phyloP scores from a whole-genome alignment of 2,888 invertebrate species.

The Hyppa rectilinea region DNA sequence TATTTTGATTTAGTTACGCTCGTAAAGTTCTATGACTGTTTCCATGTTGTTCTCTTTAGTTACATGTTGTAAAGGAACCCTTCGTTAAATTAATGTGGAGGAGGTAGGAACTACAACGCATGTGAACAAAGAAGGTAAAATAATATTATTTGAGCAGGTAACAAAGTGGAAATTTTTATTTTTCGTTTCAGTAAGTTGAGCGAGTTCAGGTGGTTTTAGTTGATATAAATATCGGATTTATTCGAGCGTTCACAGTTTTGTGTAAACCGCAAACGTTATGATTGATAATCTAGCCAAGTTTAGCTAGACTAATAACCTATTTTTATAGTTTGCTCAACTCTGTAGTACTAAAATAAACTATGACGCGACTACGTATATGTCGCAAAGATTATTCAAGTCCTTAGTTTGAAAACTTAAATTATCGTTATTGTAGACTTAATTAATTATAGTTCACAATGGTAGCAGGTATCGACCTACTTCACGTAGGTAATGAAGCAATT shows the following conservation, averaged over 20 bases:
- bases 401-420: background rate
- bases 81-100: conserved; percentile 42
- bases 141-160: conserved; percentile 13
- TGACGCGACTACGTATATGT: too few relatives aligned
- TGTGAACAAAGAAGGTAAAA: conserved; percentile 21
- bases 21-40: conserved; percentile 61
- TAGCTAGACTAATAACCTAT: conserved; percentile 30
- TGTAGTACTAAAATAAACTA: conserved; percentile 13
- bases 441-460: background rate
- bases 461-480: background rate
- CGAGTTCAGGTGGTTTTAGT: conserved; percentile 31
- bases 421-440: background rate
- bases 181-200: conserved; percentile 18
- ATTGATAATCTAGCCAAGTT: conserved; percentile 49
- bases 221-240: conserved; percentile 44
- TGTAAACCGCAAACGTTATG: conserved; percentile 53
- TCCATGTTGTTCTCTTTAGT: conserved; percentile 53
- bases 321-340: conserved; percentile 17
- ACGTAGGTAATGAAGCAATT: too few relatives aligned
- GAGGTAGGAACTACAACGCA: conserved; percentile 14
- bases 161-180: conserved; percentile 9
- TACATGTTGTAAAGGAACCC: conserved; percentile 41
- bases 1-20: conserved; percentile 76
- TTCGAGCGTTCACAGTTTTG: conserved; percentile 36
- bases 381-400: background rate